A percentile compares a stretch with the other conserved stretches of the same genome.
Evolutionary conservation across 23 tunicate species (phyloP).

Genomic region (Trididemnum nubilum): DNA sequence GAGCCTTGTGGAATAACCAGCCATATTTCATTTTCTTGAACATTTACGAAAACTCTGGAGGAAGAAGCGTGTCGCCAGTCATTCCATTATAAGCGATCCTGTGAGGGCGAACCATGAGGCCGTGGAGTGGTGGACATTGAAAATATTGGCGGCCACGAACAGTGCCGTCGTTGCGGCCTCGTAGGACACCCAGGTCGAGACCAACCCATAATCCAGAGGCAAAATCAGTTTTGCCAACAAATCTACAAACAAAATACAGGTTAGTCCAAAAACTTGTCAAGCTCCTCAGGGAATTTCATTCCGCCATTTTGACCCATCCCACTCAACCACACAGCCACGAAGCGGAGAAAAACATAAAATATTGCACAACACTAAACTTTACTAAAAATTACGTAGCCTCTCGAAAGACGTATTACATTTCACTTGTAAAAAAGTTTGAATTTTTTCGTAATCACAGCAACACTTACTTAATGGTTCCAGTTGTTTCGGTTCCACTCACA

Average conservation of each 20-base stretch:
- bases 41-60: neutral
- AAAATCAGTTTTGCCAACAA: conserved; percentile 72
- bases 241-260: conserved; percentile 21
- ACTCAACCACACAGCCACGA: too few relatives aligned
- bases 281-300: too few relatives aligned
- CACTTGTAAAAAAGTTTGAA: too few relatives aligned
- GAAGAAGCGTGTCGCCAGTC: conserved; percentile 40
- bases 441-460: too few relatives aligned
- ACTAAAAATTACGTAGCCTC: too few relatives aligned
- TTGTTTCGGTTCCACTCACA: conserved; percentile 10
- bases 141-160: conserved; percentile 73
- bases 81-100: conserved; percentile 49
- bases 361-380: too few relatives aligned
- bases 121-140: conserved; percentile 66
- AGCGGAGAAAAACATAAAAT: too few relatives aligned
- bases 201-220: conserved; percentile 88
- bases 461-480: conserved; percentile 25
- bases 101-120: conserved; percentile 60
- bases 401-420: too few relatives aligned
- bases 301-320: too few relatives aligned
- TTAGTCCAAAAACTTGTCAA: neutral
- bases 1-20: too few relatives aligned
- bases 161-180: conserved; percentile 79
- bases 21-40: too few relatives aligned
- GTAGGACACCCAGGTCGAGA: conserved; percentile 41